Conservation (phyloP, 2,797 vertebrate species). For the Argya squamiceps region DNA sequence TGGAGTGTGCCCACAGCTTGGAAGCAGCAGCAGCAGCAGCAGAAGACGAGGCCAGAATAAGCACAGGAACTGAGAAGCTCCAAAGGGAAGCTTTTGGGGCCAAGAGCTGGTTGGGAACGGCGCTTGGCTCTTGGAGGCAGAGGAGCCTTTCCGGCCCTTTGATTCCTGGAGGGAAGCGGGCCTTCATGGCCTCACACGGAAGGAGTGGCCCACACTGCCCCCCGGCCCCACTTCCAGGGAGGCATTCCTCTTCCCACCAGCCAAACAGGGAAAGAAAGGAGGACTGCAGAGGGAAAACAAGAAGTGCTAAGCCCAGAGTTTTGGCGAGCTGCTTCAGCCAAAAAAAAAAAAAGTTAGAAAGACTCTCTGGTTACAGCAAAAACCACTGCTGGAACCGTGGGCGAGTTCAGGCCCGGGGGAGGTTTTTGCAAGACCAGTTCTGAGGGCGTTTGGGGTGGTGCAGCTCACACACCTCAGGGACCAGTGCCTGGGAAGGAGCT, state of each 20-base stretch:
- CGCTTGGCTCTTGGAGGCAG: neutral
- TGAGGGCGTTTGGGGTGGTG: neutral
- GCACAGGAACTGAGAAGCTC: conserved; percentile 35
- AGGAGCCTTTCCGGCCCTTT: conserved; percentile 27
- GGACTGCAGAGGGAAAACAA: neutral
- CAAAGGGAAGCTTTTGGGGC: neutral
- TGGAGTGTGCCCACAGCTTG: neutral
- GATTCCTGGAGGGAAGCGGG: neutral
- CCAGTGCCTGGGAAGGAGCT: neutral
- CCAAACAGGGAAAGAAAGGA: neutral
- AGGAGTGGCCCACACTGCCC: neutral
- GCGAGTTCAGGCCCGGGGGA: neutral
- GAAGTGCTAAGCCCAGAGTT: conserved; percentile 15
- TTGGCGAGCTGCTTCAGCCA: neutral
- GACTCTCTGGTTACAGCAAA: conserved; percentile 25
- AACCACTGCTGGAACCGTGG: neutral
- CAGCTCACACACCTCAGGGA: neutral
- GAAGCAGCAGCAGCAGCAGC: neutral
- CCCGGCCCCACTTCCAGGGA: neutral
- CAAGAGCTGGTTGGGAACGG: neutral
- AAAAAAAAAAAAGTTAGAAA: neutral
- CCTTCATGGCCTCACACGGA: neutral
- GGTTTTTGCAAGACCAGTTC: neutral
- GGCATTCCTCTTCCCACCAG: neutral
- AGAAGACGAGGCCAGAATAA: conserved; percentile 24